A percentile compares a stretch with the other conserved stretches of the same genome.
Evolutionary conservation across 1,140 invertebrate species (phyloP).

Genomic region (Penaeus chinensis): DNA sequence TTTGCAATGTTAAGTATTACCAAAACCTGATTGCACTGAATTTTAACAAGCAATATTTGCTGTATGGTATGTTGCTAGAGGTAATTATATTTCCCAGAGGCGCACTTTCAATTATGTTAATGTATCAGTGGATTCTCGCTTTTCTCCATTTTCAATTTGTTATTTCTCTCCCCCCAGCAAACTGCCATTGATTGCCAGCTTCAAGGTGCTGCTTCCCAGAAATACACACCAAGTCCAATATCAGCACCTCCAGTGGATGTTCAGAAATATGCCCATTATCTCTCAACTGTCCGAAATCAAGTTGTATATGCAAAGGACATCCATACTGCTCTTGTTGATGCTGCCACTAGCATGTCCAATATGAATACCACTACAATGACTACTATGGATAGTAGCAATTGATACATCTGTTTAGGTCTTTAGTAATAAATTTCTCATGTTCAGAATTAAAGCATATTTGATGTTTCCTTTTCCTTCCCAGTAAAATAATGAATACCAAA

Average conservation of each 20-base stretch:
- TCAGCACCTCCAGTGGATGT: conserved; percentile 42
- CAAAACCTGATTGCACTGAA: too few species aligned
- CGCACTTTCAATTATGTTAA: too few species aligned
- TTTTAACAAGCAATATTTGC: too few species aligned
- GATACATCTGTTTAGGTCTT: background rate
- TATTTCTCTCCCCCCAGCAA: background rate
- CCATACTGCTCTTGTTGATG: conserved; percentile 53
- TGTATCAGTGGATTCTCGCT: too few species aligned
- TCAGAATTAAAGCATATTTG: too few species aligned
- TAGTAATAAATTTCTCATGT: too few species aligned
- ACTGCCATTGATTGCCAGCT: conserved; percentile 48
- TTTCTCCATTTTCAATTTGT: too few species aligned
- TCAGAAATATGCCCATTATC: conserved; percentile 47
- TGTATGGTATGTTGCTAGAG: too few species aligned
- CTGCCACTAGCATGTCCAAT: conserved; percentile 33
- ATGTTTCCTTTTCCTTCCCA: too few species aligned
- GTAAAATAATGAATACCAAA: too few species aligned
- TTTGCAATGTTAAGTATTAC: too few species aligned
- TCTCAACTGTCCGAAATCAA: conserved; percentile 46
- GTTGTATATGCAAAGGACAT: conserved; percentile 55
- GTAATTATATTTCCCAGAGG: too few species aligned
- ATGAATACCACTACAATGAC: conserved; percentile 17
- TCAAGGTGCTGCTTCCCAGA: conserved; percentile 32
- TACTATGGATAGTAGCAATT: conserved; percentile 44
- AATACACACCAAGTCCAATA: conserved; percentile 39